Evolutionary conservation across 2,113 vertebrate species (phyloP).

Genomic region (Gnathonemus longibarbis): DNA sequence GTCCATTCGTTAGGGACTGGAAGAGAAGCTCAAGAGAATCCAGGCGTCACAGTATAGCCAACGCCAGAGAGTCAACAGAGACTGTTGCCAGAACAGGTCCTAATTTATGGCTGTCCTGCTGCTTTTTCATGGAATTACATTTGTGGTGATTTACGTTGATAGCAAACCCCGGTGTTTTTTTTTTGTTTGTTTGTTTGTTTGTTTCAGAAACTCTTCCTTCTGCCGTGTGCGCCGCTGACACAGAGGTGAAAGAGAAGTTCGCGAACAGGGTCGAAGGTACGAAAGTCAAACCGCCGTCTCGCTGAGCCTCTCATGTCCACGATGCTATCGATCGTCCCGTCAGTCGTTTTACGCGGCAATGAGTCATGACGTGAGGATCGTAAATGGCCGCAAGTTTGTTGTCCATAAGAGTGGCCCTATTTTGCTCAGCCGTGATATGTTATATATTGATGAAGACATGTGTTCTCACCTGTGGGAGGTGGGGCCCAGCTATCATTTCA

Average conservation of each 20-base stretch:
- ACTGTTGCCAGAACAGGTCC: conserved; percentile 37
- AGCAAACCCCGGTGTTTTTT: not conserved
- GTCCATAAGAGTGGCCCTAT: not conserved
- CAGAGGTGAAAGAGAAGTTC: conserved; percentile 43
- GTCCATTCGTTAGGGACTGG: conserved; percentile 42
- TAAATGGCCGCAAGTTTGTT: not conserved
- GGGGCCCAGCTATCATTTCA: not conserved
- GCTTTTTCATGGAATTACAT: not conserved
- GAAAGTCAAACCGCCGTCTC: not conserved
- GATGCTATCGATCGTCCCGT: not conserved
- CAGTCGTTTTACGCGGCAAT: not conserved
- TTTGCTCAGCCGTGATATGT: not conserved
- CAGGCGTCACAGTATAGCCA: conserved; percentile 47
- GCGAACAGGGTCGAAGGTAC: conserved; percentile 52
- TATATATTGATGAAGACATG: not conserved
- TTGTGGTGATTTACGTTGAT: not conserved
- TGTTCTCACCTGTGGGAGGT: not conserved
- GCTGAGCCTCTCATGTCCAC: not conserved
- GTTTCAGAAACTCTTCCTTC: not conserved
- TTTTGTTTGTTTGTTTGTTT: not conserved
- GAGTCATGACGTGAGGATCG: not conserved
- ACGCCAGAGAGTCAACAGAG: conserved; percentile 28
- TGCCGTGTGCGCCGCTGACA: conserved; percentile 17
- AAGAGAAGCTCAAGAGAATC: conserved; percentile 48
- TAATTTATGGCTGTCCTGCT: not conserved